Evolutionary conservation across 2,888 invertebrate species (phyloP), one percentile per base, ranked within the genome.

Genomic region (Orchesella flavescens): DNA sequence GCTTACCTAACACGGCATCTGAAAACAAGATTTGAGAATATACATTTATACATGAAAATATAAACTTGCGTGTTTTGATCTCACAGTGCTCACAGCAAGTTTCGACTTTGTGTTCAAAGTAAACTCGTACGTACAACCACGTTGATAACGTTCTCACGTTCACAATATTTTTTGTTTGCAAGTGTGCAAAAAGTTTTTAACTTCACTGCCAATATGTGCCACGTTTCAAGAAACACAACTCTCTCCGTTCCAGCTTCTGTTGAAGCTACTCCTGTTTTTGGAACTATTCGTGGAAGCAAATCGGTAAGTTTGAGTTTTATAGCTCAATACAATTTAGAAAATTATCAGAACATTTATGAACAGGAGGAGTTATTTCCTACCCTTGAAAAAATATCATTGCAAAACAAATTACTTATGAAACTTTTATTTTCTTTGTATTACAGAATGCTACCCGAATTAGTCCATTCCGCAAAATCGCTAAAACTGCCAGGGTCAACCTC

Each of bases 391-490:
- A 63, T 63, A n/a, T 63, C 13, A 46, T 44, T 66, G 69, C 3
- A 21, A 69, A 75, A 23, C 17, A 44, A 46, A 74, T 21, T 80
- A 85, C 83, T 86, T 83, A 86, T 84, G 46, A 84, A n/a, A 73
- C 61, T 63, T 73, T 81, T 81, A 59, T 83, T 75, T 83, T 81
- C 81, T 84, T 71, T 78, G 34, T 65, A 69, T 86, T 86, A 73
- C 77, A 88, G 88, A 85, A 77, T 74, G 68, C 84, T 79, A 71
- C 82, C 75, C 84, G 86, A 63, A 53, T 87, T 53, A 87, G 86
- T 84, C 87, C 87, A 66, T 86, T 88, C 85, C 86, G 87, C 15
- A 83, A 77, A 75, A 87, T 88, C 34, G 88, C 88, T 66, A 87
- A 86, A 53, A 83, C 87, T 44, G 88, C 88, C 53, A 84, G 87